phyloP scores from a whole-genome alignment of 2,888 invertebrate species.

The Eupithecia insigniata region DNA sequence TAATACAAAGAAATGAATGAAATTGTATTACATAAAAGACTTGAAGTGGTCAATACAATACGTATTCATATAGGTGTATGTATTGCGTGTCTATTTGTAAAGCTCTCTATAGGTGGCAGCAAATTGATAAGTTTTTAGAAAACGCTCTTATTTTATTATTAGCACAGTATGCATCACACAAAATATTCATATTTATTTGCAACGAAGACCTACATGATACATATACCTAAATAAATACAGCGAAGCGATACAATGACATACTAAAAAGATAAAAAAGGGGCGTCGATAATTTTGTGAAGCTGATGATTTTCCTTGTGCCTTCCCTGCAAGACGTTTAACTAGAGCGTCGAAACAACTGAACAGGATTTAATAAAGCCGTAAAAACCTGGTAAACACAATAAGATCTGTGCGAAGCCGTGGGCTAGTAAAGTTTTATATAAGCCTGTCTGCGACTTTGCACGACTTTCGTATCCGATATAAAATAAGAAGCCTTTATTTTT shows the following conservation, averaged over 20 bases:
- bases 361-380: neutral
- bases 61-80: conserved; percentile 10
- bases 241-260: neutral
- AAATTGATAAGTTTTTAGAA: conserved; percentile 2
- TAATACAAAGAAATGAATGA: conserved; percentile 57
- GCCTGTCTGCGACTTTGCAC: neutral
- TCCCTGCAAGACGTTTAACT: neutral
- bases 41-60: conserved; percentile 21
- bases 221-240: neutral
- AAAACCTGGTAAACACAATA: neutral
- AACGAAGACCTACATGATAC: neutral
- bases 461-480: neutral
- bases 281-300: no score
- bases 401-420: neutral
- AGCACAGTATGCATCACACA: neutral
- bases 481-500: neutral
- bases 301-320: neutral
- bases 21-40: conserved; percentile 34
- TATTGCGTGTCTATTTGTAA: conserved; percentile 23
- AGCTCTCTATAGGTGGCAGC: conserved; percentile 10
- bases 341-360: neutral
- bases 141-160: neutral
- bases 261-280: neutral
- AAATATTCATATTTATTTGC: neutral
- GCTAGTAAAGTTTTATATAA: neutral